These are phyloP conservation scores for Drosophila nikananu DNA, from an alignment of 1,140 invertebrate genomes.

Conservation along the genomic window DNA sequence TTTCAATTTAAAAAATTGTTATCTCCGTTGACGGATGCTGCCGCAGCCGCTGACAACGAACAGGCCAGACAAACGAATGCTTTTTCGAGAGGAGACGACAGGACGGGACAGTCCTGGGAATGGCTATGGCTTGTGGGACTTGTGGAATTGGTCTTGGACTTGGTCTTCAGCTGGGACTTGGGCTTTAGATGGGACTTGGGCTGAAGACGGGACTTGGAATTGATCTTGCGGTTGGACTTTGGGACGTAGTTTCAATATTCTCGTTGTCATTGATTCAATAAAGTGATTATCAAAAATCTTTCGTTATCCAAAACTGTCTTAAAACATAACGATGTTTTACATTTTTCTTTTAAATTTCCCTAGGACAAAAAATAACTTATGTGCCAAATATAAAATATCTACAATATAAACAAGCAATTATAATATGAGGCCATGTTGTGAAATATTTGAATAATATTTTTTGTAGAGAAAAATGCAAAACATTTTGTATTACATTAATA, in stretches of 20 bases:
- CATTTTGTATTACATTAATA: too few species aligned
- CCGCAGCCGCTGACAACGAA: constrained; percentile 77
- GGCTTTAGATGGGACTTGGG: not conserved
- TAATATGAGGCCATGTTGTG: too few species aligned
- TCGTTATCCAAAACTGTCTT: not conserved
- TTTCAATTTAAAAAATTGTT: constrained; percentile 85
- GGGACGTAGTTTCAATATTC: constrained; percentile 29
- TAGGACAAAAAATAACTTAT: too few species aligned
- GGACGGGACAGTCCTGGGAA: constrained; percentile 50
- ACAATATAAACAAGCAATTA: too few species aligned
- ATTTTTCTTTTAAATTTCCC: too few species aligned
- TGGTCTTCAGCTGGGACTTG: not conserved
- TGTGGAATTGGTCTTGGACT: constrained; percentile 2
- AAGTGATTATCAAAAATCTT: constrained; percentile 41
- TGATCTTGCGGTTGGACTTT: constrained; percentile 11
- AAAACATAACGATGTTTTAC: not conserved
- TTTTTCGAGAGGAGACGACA: constrained; percentile 64
- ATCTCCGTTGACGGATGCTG: constrained; percentile 82
- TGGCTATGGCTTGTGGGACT: constrained; percentile 10
- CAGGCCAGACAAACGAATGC: constrained; percentile 71
- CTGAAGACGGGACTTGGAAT: not conserved
- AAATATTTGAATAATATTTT: too few species aligned
- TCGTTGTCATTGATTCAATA: constrained; percentile 32
- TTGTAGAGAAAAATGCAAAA: too few species aligned
- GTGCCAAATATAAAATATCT: too few species aligned